Evolutionary conservation across 2,113 vertebrate genomes (phyloP).

Genomic region (Neogale vison): DNA sequence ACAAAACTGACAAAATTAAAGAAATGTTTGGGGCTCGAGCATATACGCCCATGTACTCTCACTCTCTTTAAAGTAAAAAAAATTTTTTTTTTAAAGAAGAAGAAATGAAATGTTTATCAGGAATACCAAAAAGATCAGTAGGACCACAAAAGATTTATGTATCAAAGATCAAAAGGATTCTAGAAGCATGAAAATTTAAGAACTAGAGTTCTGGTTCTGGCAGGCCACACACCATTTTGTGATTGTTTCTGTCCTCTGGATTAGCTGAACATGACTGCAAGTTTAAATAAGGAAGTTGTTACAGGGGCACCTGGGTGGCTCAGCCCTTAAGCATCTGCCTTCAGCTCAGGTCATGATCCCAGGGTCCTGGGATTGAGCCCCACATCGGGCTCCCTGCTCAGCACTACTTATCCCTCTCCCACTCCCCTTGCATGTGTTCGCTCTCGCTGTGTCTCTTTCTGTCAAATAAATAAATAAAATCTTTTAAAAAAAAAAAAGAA

Average conservation of each 20-base stretch:
- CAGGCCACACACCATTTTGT: neutral
- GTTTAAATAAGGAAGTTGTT: neutral
- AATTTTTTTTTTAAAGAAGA: too few relatives aligned
- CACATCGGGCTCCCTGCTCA: too few relatives aligned
- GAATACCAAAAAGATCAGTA: neutral
- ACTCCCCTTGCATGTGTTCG: too few relatives aligned
- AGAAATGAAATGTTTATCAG: neutral
- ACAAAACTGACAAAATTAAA: slow-evolving; percentile 22
- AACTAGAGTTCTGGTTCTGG: neutral
- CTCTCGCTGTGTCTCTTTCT: too few relatives aligned
- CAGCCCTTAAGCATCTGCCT: too few relatives aligned
- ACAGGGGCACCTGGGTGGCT: too few relatives aligned
- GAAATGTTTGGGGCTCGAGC: neutral
- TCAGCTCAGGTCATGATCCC: too few relatives aligned
- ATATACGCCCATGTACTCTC: neutral
- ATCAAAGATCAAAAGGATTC: neutral
- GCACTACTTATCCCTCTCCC: too few relatives aligned
- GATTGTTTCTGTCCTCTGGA: neutral
- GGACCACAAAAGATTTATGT: neutral
- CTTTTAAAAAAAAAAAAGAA: too few relatives aligned
- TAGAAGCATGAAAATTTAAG: neutral
- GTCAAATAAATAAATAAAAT: too few relatives aligned
- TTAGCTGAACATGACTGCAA: neutral
- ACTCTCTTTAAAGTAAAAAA: neutral
- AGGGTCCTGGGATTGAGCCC: too few relatives aligned